Percentiles rank a stretch among this genome's conserved stretches.
Conservation (phyloP, 2,888 invertebrate species). For the Ennomos quercinarius region DNA sequence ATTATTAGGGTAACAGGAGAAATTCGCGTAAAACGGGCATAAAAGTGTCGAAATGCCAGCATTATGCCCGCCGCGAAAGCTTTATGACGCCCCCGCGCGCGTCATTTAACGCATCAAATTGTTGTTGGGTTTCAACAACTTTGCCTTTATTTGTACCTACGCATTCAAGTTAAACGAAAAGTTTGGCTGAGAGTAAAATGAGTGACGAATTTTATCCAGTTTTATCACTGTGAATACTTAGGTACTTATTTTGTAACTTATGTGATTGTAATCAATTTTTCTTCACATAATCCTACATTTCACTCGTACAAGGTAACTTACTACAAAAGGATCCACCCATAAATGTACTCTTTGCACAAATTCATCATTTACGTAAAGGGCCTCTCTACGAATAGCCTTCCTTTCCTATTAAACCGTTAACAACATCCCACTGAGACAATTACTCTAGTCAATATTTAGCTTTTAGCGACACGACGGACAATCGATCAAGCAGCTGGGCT, state of each 20-base stretch:
- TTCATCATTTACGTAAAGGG: conserved; percentile 24
- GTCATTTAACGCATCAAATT: conserved; percentile 66
- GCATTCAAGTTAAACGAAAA: conserved; percentile 4
- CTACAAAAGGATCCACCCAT: neutral
- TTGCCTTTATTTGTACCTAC: conserved; percentile 31
- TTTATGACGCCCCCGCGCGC: conserved; percentile 61
- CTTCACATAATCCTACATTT: too few species aligned
- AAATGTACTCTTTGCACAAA: conserved; percentile 9
- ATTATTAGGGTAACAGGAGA: conserved; percentile 45
- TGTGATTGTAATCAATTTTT: too few species aligned
- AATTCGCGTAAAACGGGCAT: conserved; percentile 57
- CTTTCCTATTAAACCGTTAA: conserved; percentile 32
- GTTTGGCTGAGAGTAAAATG: neutral
- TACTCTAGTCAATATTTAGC: conserved; percentile 68
- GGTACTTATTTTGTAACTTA: too few species aligned
- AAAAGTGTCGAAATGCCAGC: conserved; percentile 66
- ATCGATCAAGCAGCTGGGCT: conserved; percentile 82
- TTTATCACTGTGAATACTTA: too few species aligned
- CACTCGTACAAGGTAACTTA: too few species aligned
- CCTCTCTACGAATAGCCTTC: conserved; percentile 35
- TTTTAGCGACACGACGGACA: conserved; percentile 69
- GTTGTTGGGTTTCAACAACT: conserved; percentile 45
- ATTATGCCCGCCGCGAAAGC: conserved; percentile 61
- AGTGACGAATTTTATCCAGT: neutral
- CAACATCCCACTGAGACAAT: conserved; percentile 52